Evolutionary conservation across 2,113 vertebrate genomes (phyloP).

Genomic region (Sphyrna mokarran): DNA sequence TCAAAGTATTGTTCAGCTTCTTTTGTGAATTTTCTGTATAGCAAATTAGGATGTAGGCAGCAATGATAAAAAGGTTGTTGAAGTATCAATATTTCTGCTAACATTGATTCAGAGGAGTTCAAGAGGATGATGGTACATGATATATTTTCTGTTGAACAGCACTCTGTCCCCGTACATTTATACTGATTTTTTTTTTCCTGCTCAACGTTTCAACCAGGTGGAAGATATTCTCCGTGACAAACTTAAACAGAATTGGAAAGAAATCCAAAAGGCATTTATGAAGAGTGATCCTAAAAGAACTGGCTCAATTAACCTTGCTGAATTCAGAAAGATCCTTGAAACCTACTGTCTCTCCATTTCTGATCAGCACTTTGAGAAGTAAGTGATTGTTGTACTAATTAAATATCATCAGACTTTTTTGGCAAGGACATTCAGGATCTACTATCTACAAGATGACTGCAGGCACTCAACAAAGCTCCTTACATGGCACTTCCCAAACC

Average conservation of each 20-base stretch:
- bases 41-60: neutral
- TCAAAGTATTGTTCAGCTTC: neutral
- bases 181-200: neutral
- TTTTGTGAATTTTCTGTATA: neutral
- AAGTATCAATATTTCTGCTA: neutral
- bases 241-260: conserved; percentile 43
- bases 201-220: conserved; percentile 43
- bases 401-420: neutral
- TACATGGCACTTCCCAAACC: no score
- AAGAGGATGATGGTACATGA: neutral
- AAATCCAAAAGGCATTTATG: conserved; percentile 47
- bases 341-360: conserved; percentile 47
- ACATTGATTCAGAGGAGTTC: neutral
- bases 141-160: neutral
- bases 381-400: conserved; percentile 39
- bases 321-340: conserved; percentile 50
- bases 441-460: no score
- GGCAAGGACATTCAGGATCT: neutral
- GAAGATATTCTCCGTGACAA: conserved; percentile 46
- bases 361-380: conserved; percentile 50
- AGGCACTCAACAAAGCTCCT: no score
- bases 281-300: conserved; percentile 43
- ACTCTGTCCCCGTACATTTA: neutral
- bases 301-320: conserved; percentile 42
- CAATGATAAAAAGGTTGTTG: neutral